Base-by-base conservation (phyloP, 2,113 vertebrate species). In the Eupsittula cactorum region DNA sequence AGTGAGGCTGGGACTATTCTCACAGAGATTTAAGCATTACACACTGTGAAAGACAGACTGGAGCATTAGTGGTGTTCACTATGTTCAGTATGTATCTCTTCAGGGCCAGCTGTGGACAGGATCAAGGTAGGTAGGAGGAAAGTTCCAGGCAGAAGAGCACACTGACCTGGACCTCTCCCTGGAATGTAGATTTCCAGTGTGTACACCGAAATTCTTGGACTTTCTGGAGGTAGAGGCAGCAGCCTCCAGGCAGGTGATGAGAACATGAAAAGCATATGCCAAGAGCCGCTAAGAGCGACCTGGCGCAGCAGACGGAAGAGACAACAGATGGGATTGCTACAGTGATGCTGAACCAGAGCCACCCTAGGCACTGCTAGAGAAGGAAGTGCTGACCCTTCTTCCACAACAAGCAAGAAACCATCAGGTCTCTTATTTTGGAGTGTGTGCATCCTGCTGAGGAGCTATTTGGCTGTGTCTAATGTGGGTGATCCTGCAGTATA, bases 381-480 rank as follows among this genome's bases (percentile, higher is more conserved):
- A 81, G 24, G 59, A 28, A 85, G 3, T 0, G 0, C 0, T 70
- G n/a, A 18, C 27, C 29, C 33, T 50, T 78, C 80, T 55, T 41
- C 49, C 76, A 50, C 20, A 52, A 25, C 37, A 64, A 63, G 29
- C 0, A 6, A 78, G 41, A 69, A 24, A 49, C n/a, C 41, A 44
- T 7, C 28, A 53, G n/a, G 79, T 92, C 92, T 93, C 71, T 90
- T 93, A 86, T 88, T 96, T 57, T 90, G 75, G 92, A 93, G 49
- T 3, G 19, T 13, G 6, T n/a, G 37, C 24, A 4, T 15, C 70
- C 47, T 55, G 42, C 65, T 60, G 39, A 68, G 29, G 44, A 91
- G 62, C 47, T 82, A 0, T 55, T 69, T 90, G 67, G 62, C 75
- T 62, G 11, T 5, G 20, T 49, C 70, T 50, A 21, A 11, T 0